phyloP scores from a whole-genome alignment of 2,888 invertebrate species.

The Iselma pallidipennis region DNA sequence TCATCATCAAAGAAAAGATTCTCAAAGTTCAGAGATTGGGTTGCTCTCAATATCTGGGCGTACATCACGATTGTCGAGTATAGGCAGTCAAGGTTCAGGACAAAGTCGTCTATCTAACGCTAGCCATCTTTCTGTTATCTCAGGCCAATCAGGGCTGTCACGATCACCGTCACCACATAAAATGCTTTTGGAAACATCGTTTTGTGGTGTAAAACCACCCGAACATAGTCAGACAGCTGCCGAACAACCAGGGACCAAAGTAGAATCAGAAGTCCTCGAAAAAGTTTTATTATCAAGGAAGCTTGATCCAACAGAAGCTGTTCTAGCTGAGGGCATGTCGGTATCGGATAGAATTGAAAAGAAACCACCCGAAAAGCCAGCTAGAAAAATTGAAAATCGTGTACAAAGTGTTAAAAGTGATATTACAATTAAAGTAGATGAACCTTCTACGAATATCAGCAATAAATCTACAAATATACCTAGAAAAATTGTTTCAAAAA shows the following conservation, averaged over 20 bases:
- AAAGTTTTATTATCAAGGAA: conserved; percentile 64
- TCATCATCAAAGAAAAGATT: conserved; percentile 57
- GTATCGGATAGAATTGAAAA: conserved; percentile 37
- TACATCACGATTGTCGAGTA: conserved; percentile 80
- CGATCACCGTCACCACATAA: conserved; percentile 89
- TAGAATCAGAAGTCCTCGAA: conserved; percentile 58
- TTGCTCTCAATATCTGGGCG: conserved; percentile 77
- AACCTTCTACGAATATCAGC: conserved; percentile 34
- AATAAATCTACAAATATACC: conserved; percentile 41
- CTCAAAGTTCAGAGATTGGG: conserved; percentile 72
- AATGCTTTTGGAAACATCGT: conserved; percentile 87
- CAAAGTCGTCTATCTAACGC: conserved; percentile 58
- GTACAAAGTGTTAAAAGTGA: conserved; percentile 38
- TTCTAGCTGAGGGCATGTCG: conserved; percentile 66
- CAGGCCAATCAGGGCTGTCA: conserved; percentile 61
- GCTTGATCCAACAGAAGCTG: conserved; percentile 67
- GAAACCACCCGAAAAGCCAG: conserved; percentile 26
- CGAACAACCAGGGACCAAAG: conserved; percentile 45
- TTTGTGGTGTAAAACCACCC: conserved; percentile 80
- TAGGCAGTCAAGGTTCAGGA: conserved; percentile 73
- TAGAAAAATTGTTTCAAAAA: conserved; percentile 49
- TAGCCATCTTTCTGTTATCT: conserved; percentile 62
- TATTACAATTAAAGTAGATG: conserved; percentile 51
- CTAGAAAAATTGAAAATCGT: conserved; percentile 25
- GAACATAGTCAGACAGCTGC: conserved; percentile 46